A percentile compares a stretch with the other conserved stretches of the same genome.
Evolutionary conservation across 1,140 invertebrate genomes (phyloP).

Genomic region (Drosophila seguyi): DNA sequence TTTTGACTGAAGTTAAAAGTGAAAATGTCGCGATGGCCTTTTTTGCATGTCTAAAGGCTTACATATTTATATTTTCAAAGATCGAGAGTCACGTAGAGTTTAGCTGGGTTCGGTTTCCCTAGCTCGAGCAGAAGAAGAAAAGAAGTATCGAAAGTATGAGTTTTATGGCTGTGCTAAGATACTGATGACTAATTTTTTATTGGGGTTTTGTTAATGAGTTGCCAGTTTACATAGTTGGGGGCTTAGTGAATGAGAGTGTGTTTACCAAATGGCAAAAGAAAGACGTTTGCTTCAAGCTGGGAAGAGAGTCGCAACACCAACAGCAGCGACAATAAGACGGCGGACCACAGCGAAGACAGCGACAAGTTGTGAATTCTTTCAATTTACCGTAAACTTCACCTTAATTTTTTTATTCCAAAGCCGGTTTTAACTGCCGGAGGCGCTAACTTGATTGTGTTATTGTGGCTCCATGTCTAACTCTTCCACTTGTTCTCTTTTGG

Average conservation of each 20-base stretch:
- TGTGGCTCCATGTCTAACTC: slow-evolving; percentile 55
- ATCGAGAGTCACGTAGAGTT: slow-evolving; percentile 34
- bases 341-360: slow-evolving; percentile 43
- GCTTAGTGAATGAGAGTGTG: slow-evolving; percentile 7
- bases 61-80: slow-evolving; percentile 23
- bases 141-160: slow-evolving; percentile 56
- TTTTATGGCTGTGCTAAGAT: slow-evolving; percentile 34
- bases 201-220: slow-evolving; percentile 34
- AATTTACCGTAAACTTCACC: slow-evolving; percentile 85
- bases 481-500: slow-evolving; percentile 50
- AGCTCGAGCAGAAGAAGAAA: slow-evolving; percentile 31
- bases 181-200: slow-evolving; percentile 56
- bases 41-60: slow-evolving; percentile 73
- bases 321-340: slow-evolving; percentile 21
- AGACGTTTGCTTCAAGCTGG: slow-evolving; percentile 44
- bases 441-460: slow-evolving; percentile 56
- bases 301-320: slow-evolving; percentile 15
- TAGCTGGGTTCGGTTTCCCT: slow-evolving; percentile 32
- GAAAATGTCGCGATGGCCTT: slow-evolving; percentile 67
- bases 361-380: slow-evolving; percentile 78
- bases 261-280: slow-evolving; percentile 65
- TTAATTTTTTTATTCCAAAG: slow-evolving; percentile 64
- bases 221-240: slow-evolving; percentile 11
- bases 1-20: slow-evolving; percentile 61
- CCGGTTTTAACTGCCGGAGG: slow-evolving; percentile 60